Evolutionary conservation across 2,888 invertebrate species (phyloP), one percentile per base, ranked within the genome.

Genomic region (Drosophila mayaguana): DNA sequence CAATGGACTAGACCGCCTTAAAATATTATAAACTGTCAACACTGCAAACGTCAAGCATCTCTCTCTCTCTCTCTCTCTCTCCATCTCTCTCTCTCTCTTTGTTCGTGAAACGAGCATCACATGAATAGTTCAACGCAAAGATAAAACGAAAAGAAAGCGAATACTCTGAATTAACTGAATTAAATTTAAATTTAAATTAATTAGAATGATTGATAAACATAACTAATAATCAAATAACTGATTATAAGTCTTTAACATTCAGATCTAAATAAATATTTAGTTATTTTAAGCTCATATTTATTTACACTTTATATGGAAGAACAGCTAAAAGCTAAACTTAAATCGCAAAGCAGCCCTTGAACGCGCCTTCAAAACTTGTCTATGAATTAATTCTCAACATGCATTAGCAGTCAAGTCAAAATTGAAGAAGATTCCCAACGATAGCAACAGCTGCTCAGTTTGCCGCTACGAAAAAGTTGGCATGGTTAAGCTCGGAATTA

Each of bases 381-480:
- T 28, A 11, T 3, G 48, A n/a, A 28, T 28, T 11, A n/a, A 28
- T n/a, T 46, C 46, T n/a, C n/a, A 12, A 3, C 6, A 32, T 14
- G 50, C 54, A 38, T 54, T 20, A 16, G 28, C 28, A 28, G 54
- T n/a, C n/a, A 42, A 42, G 42, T 32, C 9, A 45, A 20, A 43
- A 28, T 38, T 14, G 6, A 16, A 34, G 12, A 22, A n/a, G 20
- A 42, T 36, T 45, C 8, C n/a, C 25, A 25, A 45, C 4, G 45
- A 43, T 40, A 34, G 28, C 67, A 63, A 54, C 71, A 76, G 61
- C 34, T 75, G 76, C 34, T 32, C 11, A 32, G 32, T 32, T 32
- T 32, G 9, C 11, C 32, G 11, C 11, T 32, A 11, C 18, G 12
- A 11, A 28, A 22, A 45, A 45, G 14, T 22, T 32, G 0, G 12